These are phyloP conservation scores for Xerus inauris DNA, from an alignment of 2,113 vertebrate species.

Conservation along the genomic window DNA sequence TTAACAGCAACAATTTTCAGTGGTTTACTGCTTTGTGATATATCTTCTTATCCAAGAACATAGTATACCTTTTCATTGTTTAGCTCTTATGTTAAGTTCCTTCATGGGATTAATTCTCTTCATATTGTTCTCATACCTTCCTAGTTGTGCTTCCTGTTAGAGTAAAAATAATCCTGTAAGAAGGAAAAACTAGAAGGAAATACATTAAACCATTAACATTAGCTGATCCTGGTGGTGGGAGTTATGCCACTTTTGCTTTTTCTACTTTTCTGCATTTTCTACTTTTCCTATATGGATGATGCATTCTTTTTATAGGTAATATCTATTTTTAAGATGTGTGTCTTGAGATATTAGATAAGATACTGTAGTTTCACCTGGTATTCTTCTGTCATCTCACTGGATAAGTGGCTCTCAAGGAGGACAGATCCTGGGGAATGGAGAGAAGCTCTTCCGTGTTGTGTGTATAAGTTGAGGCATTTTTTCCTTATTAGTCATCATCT, in stretches of 20 bases:
- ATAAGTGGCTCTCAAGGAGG: not conserved
- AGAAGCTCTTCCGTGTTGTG: not conserved
- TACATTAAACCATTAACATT: not conserved
- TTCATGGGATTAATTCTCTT: not conserved
- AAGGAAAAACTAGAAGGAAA: not conserved
- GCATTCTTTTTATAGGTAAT: not conserved
- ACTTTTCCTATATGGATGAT: not conserved
- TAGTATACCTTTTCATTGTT: not conserved
- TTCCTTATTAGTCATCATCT: not conserved
- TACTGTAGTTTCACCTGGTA: not conserved
- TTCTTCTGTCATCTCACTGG: not conserved
- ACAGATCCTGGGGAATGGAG: not conserved
- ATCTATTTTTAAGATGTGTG: not conserved
- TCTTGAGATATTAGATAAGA: not conserved
- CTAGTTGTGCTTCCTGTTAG: slow-evolving; percentile 2
- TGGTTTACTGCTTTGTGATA: not conserved
- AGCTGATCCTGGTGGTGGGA: not conserved
- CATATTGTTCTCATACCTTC: not conserved
- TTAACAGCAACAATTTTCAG: not conserved
- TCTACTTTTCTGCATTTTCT: not conserved
- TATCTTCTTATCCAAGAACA: not conserved
- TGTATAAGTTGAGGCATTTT: not conserved
- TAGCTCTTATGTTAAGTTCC: not conserved
- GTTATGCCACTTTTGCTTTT: not conserved
- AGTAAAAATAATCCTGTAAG: not conserved